Evolutionary conservation across 2,888 invertebrate genomes (phyloP), one percentile per base, ranked within the genome.

Genomic region (Drosophila planitibia): DNA sequence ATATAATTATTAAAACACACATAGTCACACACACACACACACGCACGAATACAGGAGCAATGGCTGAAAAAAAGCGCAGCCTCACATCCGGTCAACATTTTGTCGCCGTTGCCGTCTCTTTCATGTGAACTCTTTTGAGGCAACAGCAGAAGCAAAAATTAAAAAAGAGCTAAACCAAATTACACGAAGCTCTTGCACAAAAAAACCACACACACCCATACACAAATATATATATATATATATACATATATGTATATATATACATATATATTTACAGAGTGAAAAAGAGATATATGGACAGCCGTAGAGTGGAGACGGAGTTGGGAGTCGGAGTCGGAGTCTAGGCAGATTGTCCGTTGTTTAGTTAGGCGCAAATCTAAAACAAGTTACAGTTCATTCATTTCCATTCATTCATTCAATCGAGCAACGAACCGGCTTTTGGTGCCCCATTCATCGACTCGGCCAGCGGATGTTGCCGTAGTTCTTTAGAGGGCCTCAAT

Each of bases 1-100:
- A 85, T 90, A 90, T 85, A 89, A 85, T 90, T 89, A 89, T 86
- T 81, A 61, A 70, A 76, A n/a, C 44, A 69, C 54, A 79, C 57
- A 68, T 25, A 64, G 47, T 53, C 61, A 64, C 51, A 66, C 58
- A 54, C 51, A 35, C 51, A 39, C 12, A 47, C 28, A 53, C 4
- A n/a, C 47, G 37, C 44, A 63, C 30, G 47, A 25, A 39, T 22
- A 68, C 54, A 79, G 79, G 79, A 84, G 79, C 67, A 55, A 69
- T 65, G 81, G 72, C 66, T 72, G 78, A 66, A 83, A 57, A 57
- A 91, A 90, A 88, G 74, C 91, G 89, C 86, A 90, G 89, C 83
- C 88, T 91, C 91, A 91, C 91, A 91, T 91, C 90, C 90, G 90
- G 91, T 85, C 90, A 90, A 89, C 87, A 89, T 87, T 89, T 90